Percentiles rank a stretch among this genome's conserved stretches.
Evolutionary conservation across 2,113 vertebrate species (phyloP).

Genomic region (Vidua chalybeata): DNA sequence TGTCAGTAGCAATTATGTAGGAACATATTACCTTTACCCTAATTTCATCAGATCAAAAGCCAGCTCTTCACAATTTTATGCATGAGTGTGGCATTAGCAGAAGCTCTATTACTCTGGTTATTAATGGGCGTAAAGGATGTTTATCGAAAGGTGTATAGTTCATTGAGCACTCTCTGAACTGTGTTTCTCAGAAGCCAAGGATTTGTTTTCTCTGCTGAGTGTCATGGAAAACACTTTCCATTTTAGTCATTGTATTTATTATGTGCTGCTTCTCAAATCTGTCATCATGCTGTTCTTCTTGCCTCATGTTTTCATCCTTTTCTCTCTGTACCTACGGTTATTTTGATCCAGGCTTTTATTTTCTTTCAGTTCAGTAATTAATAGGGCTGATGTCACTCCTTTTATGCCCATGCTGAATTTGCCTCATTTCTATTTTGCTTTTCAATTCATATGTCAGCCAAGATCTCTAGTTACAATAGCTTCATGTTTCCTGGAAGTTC

Average conservation of each 20-base stretch:
- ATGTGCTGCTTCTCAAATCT: constrained; percentile 1
- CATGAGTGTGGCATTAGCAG: neutral
- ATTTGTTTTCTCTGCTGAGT: neutral
- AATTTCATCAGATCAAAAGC: constrained; percentile 4
- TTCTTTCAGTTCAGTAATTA: constrained; percentile 48
- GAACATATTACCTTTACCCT: constrained; percentile 20
- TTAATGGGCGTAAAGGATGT: constrained; percentile 7
- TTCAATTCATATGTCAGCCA: constrained; percentile 52
- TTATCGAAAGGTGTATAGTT: constrained; percentile 14
- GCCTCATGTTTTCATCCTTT: constrained; percentile 33
- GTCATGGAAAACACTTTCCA: constrained; percentile 32
- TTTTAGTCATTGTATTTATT: constrained; percentile 46
- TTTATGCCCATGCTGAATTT: constrained; percentile 33
- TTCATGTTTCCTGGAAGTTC: constrained; percentile 64
- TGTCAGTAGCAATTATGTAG: neutral
- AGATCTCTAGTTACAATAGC: constrained; percentile 59
- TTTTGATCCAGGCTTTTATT: constrained; percentile 48
- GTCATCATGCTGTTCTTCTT: constrained; percentile 13
- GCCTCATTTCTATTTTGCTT: constrained; percentile 44
- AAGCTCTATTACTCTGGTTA: constrained; percentile 15
- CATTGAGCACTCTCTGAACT: neutral
- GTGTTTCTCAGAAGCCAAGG: constrained; percentile 44
- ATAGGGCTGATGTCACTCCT: constrained; percentile 13
- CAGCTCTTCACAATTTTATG: neutral
- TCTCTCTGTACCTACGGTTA: constrained; percentile 14